Conservation (phyloP, 2,888 invertebrate species). For the Spodoptera picta region DNA sequence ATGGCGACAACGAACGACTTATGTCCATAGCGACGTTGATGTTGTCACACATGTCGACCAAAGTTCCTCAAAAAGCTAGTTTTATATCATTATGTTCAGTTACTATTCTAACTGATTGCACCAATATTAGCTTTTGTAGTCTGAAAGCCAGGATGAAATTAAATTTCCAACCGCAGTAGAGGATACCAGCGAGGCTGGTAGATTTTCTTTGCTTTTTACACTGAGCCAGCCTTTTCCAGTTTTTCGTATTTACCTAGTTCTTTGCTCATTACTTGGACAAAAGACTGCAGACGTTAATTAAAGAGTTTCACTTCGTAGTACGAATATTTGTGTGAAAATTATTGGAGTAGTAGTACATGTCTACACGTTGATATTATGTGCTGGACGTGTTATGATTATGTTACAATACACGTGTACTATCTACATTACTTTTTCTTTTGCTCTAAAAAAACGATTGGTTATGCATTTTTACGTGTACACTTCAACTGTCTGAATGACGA, state of each 20-base stretch:
- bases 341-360: neutral
- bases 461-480: too few relatives aligned
- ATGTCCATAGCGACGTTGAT: too few relatives aligned
- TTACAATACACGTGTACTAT: too few relatives aligned
- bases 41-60: too few relatives aligned
- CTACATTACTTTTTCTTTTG: too few relatives aligned
- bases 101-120: slow-evolving; percentile 39
- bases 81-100: slow-evolving; percentile 1
- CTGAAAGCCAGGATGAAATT: slow-evolving; percentile 19
- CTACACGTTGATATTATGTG: too few relatives aligned
- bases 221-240: slow-evolving; percentile 3
- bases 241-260: slow-evolving; percentile 38
- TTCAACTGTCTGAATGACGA: too few relatives aligned
- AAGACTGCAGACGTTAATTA: slow-evolving; percentile 36
- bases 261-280: slow-evolving; percentile 44
- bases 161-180: slow-evolving; percentile 10
- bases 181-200: slow-evolving; percentile 2
- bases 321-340: slow-evolving; percentile 5
- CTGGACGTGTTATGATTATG: too few relatives aligned
- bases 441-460: too few relatives aligned
- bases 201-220: slow-evolving; percentile 34
- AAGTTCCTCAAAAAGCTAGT: too few relatives aligned
- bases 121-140: slow-evolving; percentile 19
- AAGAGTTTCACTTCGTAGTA: slow-evolving; percentile 9
- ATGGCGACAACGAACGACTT: too few relatives aligned